Evolutionary conservation across 2,113 vertebrate genomes (phyloP), one percentile per base, ranked within the genome.

Genomic region (Lasiurus cinereus): DNA sequence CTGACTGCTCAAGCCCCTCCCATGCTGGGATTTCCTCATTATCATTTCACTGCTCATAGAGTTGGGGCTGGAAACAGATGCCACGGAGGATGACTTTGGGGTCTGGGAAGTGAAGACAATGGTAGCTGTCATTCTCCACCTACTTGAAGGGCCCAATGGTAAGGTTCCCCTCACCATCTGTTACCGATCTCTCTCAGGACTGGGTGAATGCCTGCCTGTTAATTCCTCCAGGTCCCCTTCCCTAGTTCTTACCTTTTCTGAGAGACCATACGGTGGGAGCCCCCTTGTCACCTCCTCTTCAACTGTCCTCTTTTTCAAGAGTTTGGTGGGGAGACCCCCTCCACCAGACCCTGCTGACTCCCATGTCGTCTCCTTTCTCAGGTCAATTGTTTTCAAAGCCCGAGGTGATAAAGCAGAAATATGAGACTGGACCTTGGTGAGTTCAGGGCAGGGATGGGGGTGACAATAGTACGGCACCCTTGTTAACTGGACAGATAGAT

Each of bases 351-450:
- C 78, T 94, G 85, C 94, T 97, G 93, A 97, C 39, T 52, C 88
- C 83, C 86, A 92, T 86, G 77, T 59, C 70, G 91, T 96, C 94
- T 83, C 83, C 87, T 96, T 39, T 39, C 97, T 90, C 95, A 99
- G 99, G 98, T 99, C 98, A 99, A 52, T 62, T 96, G 70, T 99
- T 99, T 98, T 98, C 97, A 89, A 98, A 98, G 93, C 98, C 98
- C 66, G 99, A 99, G 98, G 98, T 98, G 0, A 99, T 99, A 97
- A 99, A 99, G 96, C 98, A 98, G 98, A 99, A 99, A 97, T 99
- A 99, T 56, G 99, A 99, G 97, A 99, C 99, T 0, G 99, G 99
- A 93, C 99, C 99, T 88, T 99, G 99, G 99, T 99, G 98, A 97
- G 97, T 97, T 54, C 88, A 83, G 86, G 95, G 80, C 39, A 62